These are phyloP conservation scores for Drosophila persimilis DNA, from an alignment of 1,140 invertebrate species.

Conservation along the genomic window DNA sequence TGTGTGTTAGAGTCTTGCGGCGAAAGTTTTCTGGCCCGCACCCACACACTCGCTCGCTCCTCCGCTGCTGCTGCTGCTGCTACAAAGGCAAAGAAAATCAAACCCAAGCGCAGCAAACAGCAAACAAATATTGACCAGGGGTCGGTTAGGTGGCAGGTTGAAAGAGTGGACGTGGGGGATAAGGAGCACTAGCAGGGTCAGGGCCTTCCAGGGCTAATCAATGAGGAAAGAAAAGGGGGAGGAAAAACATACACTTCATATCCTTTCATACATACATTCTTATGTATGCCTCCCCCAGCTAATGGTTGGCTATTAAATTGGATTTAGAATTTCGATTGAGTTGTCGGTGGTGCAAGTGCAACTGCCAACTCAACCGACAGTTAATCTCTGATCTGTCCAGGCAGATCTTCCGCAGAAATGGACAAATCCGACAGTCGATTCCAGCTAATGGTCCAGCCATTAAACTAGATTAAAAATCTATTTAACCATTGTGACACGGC, in stretches of 20 bases:
- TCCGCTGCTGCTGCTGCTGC: slow-evolving; percentile 10
- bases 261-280: slow-evolving; percentile 1
- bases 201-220: background rate
- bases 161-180: slow-evolving; percentile 11
- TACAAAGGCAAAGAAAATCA: slow-evolving; percentile 69
- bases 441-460: slow-evolving; percentile 24
- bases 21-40: slow-evolving; percentile 49
- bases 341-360: slow-evolving; percentile 27
- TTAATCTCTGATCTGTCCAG: too few relatives aligned
- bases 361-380: slow-evolving; percentile 6
- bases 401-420: too few relatives aligned
- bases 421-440: too few relatives aligned
- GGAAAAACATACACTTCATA: background rate
- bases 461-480: slow-evolving; percentile 37
- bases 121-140: slow-evolving; percentile 72
- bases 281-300: slow-evolving; percentile 22
- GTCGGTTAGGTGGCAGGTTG: slow-evolving; percentile 11
- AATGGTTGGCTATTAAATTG: slow-evolving; percentile 47
- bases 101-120: slow-evolving; percentile 73
- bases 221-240: slow-evolving; percentile 2
- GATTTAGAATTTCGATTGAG: slow-evolving; percentile 55
- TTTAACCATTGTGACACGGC: background rate
- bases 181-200: background rate
- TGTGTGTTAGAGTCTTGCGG: slow-evolving; percentile 55
- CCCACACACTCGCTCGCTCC: slow-evolving; percentile 14